Conservation (phyloP, 2,797 vertebrate genomes). For the Galagoides demidoff region DNA sequence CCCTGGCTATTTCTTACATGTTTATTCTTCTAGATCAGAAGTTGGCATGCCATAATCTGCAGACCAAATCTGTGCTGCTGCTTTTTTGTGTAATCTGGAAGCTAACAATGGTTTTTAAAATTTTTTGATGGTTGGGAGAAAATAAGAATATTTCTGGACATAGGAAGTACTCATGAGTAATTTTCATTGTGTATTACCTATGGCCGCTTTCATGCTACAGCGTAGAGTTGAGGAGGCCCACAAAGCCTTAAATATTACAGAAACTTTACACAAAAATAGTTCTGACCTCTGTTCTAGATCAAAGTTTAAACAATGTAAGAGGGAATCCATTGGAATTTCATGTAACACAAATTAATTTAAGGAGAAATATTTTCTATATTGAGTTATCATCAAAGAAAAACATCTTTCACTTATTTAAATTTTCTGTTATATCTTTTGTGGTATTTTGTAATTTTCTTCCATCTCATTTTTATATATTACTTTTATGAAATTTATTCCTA, state of each 20-base stretch:
- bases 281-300: background rate
- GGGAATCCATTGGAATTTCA: background rate
- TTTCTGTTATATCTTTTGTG: background rate
- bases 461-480: background rate
- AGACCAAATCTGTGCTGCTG: background rate
- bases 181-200: background rate
- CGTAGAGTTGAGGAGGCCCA: background rate
- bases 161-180: background rate
- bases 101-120: background rate
- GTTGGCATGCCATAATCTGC: background rate
- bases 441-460: background rate
- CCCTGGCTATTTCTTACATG: background rate
- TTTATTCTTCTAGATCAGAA: slow-evolving; percentile 33
- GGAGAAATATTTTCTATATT: background rate
- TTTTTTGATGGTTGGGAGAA: background rate
- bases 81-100: background rate
- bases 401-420: too few species aligned
- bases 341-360: background rate
- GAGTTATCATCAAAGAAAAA: too few species aligned
- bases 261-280: background rate
- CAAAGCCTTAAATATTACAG: background rate
- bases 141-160: background rate
- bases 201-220: background rate
- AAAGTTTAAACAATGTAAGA: slow-evolving; percentile 18
- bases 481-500: slow-evolving; percentile 38